phyloP scores from a whole-genome alignment of 2,888 invertebrate species.

The Spodoptera exigua region DNA sequence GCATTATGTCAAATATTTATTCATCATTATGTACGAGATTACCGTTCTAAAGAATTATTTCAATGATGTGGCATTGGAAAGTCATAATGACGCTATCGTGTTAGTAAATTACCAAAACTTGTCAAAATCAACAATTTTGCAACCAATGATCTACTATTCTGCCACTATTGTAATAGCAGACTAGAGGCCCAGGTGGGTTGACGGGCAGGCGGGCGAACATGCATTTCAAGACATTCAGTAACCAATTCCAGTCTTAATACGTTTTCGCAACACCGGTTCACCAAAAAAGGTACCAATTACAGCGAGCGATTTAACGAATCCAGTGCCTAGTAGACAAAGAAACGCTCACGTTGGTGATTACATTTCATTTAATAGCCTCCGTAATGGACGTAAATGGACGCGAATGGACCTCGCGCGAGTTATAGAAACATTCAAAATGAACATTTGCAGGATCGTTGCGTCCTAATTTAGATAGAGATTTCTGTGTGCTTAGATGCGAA shows the following conservation, averaged over 20 bases:
- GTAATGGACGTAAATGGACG: slow-evolving; percentile 68
- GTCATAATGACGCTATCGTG: too few relatives aligned
- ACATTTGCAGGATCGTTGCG: slow-evolving; percentile 13
- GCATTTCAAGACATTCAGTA: background rate
- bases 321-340: slow-evolving; percentile 57
- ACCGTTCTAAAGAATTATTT: too few relatives aligned
- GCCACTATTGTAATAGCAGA: too few relatives aligned
- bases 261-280: background rate
- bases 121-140: too few relatives aligned
- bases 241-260: slow-evolving; percentile 1
- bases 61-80: too few relatives aligned
- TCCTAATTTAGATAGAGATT: slow-evolving; percentile 13
- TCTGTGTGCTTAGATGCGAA: slow-evolving; percentile 1
- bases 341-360: slow-evolving; percentile 57
- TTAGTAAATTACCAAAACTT: too few relatives aligned
- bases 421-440: slow-evolving; percentile 52
- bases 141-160: too few relatives aligned
- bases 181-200: too few relatives aligned
- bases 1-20: too few relatives aligned
- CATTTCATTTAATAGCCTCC: slow-evolving; percentile 63
- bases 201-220: too few relatives aligned
- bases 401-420: slow-evolving; percentile 59
- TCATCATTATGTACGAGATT: too few relatives aligned
- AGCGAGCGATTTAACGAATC: slow-evolving; percentile 34
- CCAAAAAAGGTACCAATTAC: slow-evolving; percentile 25